A percentile compares a stretch with the other conserved stretches of the same genome.
phyloP scores from a whole-genome alignment of 2,113 vertebrate species.

The Hippocampus zosterae region DNA sequence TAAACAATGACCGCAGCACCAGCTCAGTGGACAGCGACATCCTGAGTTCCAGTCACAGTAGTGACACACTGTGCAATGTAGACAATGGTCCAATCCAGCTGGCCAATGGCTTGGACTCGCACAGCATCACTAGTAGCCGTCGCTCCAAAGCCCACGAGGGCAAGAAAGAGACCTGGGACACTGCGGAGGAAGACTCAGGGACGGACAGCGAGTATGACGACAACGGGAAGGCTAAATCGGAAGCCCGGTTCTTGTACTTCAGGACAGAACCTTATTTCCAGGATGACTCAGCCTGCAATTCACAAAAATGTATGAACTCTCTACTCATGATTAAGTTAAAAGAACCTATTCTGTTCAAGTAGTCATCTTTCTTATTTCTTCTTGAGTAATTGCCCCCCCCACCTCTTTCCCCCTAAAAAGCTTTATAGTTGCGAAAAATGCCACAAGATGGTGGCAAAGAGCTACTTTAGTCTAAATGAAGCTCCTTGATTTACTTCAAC shows the following conservation, averaged over 20 bases:
- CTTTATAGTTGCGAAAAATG: neutral
- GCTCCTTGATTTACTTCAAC: neutral
- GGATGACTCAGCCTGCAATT: constrained; percentile 79
- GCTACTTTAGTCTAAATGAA: neutral
- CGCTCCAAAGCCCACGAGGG: constrained; percentile 95
- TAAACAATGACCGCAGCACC: constrained; percentile 96
- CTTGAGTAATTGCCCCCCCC: neutral
- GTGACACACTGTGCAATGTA: constrained; percentile 94
- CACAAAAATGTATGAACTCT: constrained; percentile 85
- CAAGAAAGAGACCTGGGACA: constrained; percentile 97
- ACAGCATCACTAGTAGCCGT: constrained; percentile 97
- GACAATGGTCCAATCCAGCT: constrained; percentile 85
- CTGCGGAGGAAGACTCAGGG: constrained; percentile 95
- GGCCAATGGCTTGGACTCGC: constrained; percentile 93
- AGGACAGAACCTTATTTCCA: constrained; percentile 80
- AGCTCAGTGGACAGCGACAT: constrained; percentile 99
- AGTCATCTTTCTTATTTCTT: neutral
- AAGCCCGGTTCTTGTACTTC: constrained; percentile 88
- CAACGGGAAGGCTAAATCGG: constrained; percentile 87
- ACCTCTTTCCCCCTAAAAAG: neutral
- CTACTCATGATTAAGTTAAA: constrained; percentile 4
- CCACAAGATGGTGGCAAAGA: neutral
- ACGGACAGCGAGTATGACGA: constrained; percentile 98
- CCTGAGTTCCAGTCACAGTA: constrained; percentile 97
- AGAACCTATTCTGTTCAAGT: neutral